phyloP scores from a whole-genome alignment of 2,888 invertebrate species.

The Calameuta idolon region DNA sequence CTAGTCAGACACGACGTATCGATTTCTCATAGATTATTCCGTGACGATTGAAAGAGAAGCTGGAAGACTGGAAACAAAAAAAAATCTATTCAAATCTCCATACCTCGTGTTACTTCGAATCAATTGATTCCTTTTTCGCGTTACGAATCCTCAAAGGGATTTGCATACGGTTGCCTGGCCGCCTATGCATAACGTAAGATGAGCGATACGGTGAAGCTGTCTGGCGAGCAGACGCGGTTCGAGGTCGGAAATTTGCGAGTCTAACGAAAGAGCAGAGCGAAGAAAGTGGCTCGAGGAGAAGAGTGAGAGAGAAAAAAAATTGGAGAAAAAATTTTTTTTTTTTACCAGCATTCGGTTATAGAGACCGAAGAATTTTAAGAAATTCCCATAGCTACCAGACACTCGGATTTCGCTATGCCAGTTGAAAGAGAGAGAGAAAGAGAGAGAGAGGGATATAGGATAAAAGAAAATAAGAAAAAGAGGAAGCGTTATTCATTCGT shows the following conservation, averaged over 20 bases:
- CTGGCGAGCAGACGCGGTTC: not conserved
- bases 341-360: not conserved
- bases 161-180: not conserved
- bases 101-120: not conserved
- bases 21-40: not conserved
- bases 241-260: not conserved
- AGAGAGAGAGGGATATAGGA: too few relatives aligned
- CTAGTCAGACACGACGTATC: not conserved
- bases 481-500: constrained; percentile 17
- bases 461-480: not conserved
- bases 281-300: not conserved
- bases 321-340: not conserved
- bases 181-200: not conserved
- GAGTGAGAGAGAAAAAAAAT: too few relatives aligned
- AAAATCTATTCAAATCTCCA: not conserved
- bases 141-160: not conserved
- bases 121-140: not conserved
- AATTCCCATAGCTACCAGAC: not conserved
- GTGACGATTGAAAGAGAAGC: not conserved
- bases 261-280: not conserved
- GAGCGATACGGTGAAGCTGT: not conserved
- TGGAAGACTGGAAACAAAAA: not conserved
- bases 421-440: too few relatives aligned
- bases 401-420: not conserved
- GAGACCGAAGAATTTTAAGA: not conserved